Conservation (phyloP, 2,113 vertebrate genomes). For the Dissostichus mawsoni region DNA sequence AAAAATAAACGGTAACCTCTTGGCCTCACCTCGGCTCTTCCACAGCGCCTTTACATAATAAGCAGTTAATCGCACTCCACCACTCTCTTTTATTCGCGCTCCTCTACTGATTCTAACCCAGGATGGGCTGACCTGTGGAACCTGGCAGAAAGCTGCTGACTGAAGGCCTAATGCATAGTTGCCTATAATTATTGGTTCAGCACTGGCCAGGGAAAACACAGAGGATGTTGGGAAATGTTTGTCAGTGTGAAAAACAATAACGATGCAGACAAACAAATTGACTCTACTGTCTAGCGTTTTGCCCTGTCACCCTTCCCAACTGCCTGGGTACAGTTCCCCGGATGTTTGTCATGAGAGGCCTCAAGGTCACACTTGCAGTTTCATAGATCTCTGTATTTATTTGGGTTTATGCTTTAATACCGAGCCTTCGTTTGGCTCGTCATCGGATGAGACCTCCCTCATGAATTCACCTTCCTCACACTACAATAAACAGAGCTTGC, state of each 20-base stretch:
- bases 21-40: slow-evolving; percentile 60
- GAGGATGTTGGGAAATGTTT: slow-evolving; percentile 46
- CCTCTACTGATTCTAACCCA: slow-evolving; percentile 59
- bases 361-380: slow-evolving; percentile 2
- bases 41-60: slow-evolving; percentile 72
- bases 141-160: slow-evolving; percentile 72
- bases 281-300: slow-evolving; percentile 6
- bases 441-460: slow-evolving; percentile 54
- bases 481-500: slow-evolving; percentile 51
- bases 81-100: slow-evolving; percentile 51
- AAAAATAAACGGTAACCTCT: slow-evolving; percentile 70
- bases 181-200: slow-evolving; percentile 73
- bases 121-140: slow-evolving; percentile 72
- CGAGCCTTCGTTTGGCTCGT: slow-evolving; percentile 42
- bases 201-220: slow-evolving; percentile 54
- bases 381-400: slow-evolving; percentile 41
- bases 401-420: slow-evolving; percentile 20
- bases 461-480: slow-evolving; percentile 58
- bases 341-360: slow-evolving; percentile 39
- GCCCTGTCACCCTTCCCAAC: slow-evolving; percentile 16
- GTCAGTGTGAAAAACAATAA: slow-evolving; percentile 51
- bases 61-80: slow-evolving; percentile 74
- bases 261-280: slow-evolving; percentile 16
- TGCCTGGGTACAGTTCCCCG: slow-evolving; percentile 33
- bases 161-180: slow-evolving; percentile 78